Percentiles rank a stretch among this genome's conserved stretches.
Evolutionary conservation across 64 coral and sea anemone genomes (phyloP).

Genomic region (Porites australiensis): DNA sequence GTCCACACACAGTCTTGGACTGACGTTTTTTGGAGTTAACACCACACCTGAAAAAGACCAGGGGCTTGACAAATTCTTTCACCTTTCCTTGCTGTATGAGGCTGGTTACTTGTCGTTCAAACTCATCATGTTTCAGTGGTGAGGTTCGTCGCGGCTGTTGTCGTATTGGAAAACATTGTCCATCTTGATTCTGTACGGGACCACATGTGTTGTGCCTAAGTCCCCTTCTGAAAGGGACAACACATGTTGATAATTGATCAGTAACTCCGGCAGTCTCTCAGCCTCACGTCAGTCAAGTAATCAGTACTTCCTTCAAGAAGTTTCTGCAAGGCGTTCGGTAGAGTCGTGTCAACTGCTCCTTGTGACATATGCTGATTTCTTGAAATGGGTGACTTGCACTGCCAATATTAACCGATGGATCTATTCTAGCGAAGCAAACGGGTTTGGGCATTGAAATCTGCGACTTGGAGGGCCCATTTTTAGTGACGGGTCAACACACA

Average conservation of each 20-base stretch:
- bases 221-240: background rate
- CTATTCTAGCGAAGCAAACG: too few species aligned
- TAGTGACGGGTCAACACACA: too few species aligned
- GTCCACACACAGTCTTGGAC: slow-evolving; percentile 25
- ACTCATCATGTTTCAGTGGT: slow-evolving; percentile 20
- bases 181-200: background rate
- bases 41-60: slow-evolving; percentile 19
- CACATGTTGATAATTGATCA: slow-evolving; percentile 3
- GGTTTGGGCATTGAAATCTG: too few species aligned
- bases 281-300: background rate
- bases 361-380: background rate
- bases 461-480: too few species aligned
- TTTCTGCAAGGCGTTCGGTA: slow-evolving; percentile 10
- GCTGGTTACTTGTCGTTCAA: background rate
- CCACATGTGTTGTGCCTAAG: background rate
- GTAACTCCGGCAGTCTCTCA: background rate
- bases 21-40: background rate
- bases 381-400: too few species aligned
- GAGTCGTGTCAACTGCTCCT: background rate
- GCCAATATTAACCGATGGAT: too few species aligned
- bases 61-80: slow-evolving; percentile 19
- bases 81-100: slow-evolving; percentile 14
- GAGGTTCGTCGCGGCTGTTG: background rate
- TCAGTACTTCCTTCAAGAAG: background rate
- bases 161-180: background rate